A percentile compares a stretch with the other conserved stretches of the same genome.
Evolutionary conservation across 2,113 vertebrate genomes (phyloP).

Genomic region (Microtus ochrogaster): DNA sequence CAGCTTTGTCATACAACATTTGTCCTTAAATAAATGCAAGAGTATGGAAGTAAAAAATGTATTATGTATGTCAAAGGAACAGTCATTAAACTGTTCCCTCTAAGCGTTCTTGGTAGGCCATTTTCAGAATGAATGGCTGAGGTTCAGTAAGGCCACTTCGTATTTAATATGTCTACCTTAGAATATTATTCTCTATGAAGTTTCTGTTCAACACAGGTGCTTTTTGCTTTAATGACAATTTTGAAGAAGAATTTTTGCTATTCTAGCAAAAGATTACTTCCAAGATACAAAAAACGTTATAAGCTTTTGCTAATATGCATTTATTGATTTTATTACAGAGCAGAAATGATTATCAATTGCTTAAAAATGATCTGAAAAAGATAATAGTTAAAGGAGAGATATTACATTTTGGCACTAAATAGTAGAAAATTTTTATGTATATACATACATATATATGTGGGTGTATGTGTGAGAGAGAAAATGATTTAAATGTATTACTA

Average conservation of each 20-base stretch:
- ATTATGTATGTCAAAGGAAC: constrained; percentile 84
- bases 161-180: constrained; percentile 83
- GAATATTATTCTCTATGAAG: constrained; percentile 83
- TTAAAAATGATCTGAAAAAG: neutral
- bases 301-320: constrained; percentile 11
- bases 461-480: neutral
- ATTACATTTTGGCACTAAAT: constrained; percentile 61
- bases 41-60: constrained; percentile 83
- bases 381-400: constrained; percentile 64
- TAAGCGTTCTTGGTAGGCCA: constrained; percentile 83
- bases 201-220: constrained; percentile 72
- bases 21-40: constrained; percentile 84
- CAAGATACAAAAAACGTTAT: neutral
- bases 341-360: constrained; percentile 51
- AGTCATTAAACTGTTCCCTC: constrained; percentile 86
- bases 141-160: constrained; percentile 79
- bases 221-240: constrained; percentile 52
- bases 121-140: constrained; percentile 86
- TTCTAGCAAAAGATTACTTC: constrained; percentile 64
- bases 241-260: constrained; percentile 61
- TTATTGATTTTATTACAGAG: constrained; percentile 61
- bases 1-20: constrained; percentile 83
- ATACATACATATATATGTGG: neutral
- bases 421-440: neutral
- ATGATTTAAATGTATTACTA: neutral